A percentile compares a stretch with the other conserved stretches of the same genome.
These are phyloP conservation scores for Leucozona laternaria DNA, from an alignment of 2,888 invertebrate genomes.

Conservation along the genomic window DNA sequence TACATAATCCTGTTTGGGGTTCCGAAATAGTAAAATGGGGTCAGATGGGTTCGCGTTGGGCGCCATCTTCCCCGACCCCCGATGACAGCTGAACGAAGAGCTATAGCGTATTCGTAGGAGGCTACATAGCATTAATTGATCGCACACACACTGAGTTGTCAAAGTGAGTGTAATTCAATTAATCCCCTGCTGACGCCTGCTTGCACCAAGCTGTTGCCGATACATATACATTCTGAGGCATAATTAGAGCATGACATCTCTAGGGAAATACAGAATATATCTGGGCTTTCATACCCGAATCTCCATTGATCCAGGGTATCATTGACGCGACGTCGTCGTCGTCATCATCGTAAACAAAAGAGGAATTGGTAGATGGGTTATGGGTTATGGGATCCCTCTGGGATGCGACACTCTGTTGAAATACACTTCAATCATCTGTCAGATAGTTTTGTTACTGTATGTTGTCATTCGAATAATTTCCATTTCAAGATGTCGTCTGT, in stretches of 20 bases:
- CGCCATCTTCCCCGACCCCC: slow-evolving; percentile 37
- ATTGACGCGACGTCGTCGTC: slow-evolving; percentile 38
- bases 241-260: slow-evolving; percentile 69
- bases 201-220: slow-evolving; percentile 19
- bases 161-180: slow-evolving; percentile 68
- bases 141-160: slow-evolving; percentile 41
- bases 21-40: slow-evolving; percentile 58
- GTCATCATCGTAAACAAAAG: slow-evolving; percentile 46
- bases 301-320: slow-evolving; percentile 50
- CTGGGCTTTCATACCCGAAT: slow-evolving; percentile 13
- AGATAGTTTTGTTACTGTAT: slow-evolving; percentile 48
- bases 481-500: slow-evolving; percentile 30
- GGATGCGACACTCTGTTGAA: slow-evolving; percentile 51
- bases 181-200: slow-evolving; percentile 37
- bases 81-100: slow-evolving; percentile 6
- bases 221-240: slow-evolving; percentile 34
- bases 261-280: slow-evolving; percentile 52
- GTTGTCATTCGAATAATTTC: slow-evolving; percentile 30
- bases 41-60: slow-evolving; percentile 49
- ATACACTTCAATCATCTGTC: slow-evolving; percentile 65
- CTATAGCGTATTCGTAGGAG: background rate
- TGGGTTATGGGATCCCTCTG: slow-evolving; percentile 29
- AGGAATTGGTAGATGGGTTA: slow-evolving; percentile 12
- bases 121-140: slow-evolving; percentile 56
- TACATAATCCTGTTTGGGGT: slow-evolving; percentile 24